Evolutionary conservation across 2,888 invertebrate species (phyloP), one percentile per base, ranked within the genome.

Genomic region (Microchrysa polita): DNA sequence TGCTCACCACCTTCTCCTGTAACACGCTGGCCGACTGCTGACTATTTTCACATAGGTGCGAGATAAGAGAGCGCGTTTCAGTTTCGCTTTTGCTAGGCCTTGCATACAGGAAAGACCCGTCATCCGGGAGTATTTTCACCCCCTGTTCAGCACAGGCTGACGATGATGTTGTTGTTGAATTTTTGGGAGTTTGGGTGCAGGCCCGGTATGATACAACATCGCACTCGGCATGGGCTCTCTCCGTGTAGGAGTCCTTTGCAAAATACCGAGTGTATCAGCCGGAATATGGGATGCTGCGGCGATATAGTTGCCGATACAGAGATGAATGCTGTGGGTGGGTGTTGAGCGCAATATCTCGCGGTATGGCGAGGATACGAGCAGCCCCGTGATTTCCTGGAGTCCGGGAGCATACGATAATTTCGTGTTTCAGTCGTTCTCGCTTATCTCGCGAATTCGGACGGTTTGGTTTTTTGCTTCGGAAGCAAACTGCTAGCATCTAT

Each of bases 11-110:
- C 65, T 22, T n/a, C n/a, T n/a, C n/a, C n/a, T 34, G 44, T 44
- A 67, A 52, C 67, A 67, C 42, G 34, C 23, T 67, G 52, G 23
- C 52, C 53, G 52, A 67, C 48, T 67, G 65, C 65, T 52, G 44
- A 53, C 67, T 22, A 61, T n/a, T n/a, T n/a, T n/a, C n/a, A n/a
- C n/a, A n/a, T 61, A 67, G 67, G 67, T 61, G n/a, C n/a, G 61
- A 67, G 52, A 53, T 53, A 27, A 16, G 67, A 67, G 67, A 52
- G 67, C n/a, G 27, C 23, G n/a, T 67, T 27, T 34, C 16, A 67
- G 23, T 67, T 52, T 67, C 27, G 12, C 59, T 67, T 27, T 67
- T 20, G 53, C 52, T 42, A 67, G 53, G 27, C 52, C 67, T 67
- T 16, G 61, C 12, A 61, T 40, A 61, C 40, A 18, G 52, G 67